Percentiles rank a stretch among this genome's conserved stretches.
These are phyloP conservation scores for Scyliorhinus canicula DNA, from an alignment of 2,797 vertebrate genomes.

Conservation along the genomic window DNA sequence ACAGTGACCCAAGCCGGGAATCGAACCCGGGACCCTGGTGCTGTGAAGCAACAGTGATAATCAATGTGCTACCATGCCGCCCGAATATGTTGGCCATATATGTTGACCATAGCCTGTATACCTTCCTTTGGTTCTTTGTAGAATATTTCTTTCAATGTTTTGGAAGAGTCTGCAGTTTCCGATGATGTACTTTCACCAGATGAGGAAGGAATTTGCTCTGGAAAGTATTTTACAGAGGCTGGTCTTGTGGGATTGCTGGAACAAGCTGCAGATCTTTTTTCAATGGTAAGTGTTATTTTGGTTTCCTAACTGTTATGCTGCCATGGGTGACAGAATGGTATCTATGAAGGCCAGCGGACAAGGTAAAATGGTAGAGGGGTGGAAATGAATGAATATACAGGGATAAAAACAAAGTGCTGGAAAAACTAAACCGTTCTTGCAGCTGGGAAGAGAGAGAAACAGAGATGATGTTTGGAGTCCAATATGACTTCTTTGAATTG, in stretches of 20 bases:
- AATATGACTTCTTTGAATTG: no score
- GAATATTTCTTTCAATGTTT: constrained; percentile 96
- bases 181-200: constrained; percentile 96
- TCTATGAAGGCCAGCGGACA: background rate
- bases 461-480: no score
- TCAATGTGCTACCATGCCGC: no score
- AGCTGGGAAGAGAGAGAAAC: no score
- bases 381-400: background rate
- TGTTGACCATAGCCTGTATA: background rate
- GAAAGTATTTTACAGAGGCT: constrained; percentile 95
- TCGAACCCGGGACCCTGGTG: no score
- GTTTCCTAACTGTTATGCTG: background rate
- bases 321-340: background rate
- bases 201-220: constrained; percentile 97
- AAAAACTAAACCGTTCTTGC: no score
- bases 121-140: constrained; percentile 47
- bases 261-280: constrained; percentile 92
- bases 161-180: constrained; percentile 96
- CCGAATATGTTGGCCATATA: no score
- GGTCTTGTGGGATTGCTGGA: constrained; percentile 94
- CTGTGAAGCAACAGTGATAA: no score
- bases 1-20: no score
- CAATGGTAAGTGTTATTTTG: constrained; percentile 69
- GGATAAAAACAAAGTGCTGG: no score
- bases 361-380: background rate